phyloP scores from a whole-genome alignment of 2,797 vertebrate genomes.

The Poeciliopsis paucimaculata region DNA sequence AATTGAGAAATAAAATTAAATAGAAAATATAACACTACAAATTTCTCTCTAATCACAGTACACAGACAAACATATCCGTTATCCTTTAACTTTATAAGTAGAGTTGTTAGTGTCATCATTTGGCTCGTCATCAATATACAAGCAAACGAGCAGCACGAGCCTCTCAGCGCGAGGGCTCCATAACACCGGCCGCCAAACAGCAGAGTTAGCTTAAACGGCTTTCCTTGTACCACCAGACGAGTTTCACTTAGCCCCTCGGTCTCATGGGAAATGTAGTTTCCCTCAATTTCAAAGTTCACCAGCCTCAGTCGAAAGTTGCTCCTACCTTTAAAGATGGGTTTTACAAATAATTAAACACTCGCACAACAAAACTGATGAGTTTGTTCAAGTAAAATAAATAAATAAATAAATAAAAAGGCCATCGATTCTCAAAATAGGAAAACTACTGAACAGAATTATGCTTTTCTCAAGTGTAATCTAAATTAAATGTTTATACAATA shows the following conservation, averaged over 20 bases:
- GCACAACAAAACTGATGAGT: too few species aligned
- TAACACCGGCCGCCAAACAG: slow-evolving; percentile 32
- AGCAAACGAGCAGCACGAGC: slow-evolving; percentile 55
- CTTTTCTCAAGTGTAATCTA: too few species aligned
- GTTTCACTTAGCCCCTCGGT: slow-evolving; percentile 60
- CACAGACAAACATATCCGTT: too few species aligned
- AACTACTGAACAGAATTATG: too few species aligned
- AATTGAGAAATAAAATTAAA: too few species aligned
- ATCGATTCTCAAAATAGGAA: too few species aligned
- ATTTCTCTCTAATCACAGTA: too few species aligned
- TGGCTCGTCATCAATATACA: slow-evolving; percentile 45
- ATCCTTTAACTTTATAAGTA: background rate
- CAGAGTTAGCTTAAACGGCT: slow-evolving; percentile 68
- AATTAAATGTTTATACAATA: too few species aligned
- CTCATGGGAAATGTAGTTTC: slow-evolving; percentile 66
- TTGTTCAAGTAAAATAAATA: too few species aligned
- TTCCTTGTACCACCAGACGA: slow-evolving; percentile 71
- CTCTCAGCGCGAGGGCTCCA: slow-evolving; percentile 35
- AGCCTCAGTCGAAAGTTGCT: slow-evolving; percentile 29
- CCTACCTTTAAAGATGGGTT: slow-evolving; percentile 7
- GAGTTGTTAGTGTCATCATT: background rate
- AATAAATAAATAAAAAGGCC: too few species aligned
- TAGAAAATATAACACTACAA: too few species aligned
- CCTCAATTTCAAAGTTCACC: slow-evolving; percentile 53
- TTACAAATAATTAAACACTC: too few species aligned